Percentiles rank a stretch among this genome's conserved stretches.
Evolutionary conservation across 2,113 vertebrate species (phyloP).

Genomic region (Uria aalge): DNA sequence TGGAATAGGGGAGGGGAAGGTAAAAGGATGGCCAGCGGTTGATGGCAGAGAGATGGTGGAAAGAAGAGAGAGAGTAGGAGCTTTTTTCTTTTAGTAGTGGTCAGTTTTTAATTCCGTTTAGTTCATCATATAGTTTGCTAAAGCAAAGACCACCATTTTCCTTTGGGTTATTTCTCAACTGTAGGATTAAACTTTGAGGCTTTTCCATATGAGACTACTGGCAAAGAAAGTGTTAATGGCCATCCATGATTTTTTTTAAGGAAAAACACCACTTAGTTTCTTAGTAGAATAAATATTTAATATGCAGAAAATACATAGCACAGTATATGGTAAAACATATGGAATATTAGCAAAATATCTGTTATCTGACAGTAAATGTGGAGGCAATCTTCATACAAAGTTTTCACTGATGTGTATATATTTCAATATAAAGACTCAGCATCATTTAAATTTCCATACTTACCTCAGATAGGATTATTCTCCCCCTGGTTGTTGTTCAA

Average conservation of each 20-base stretch:
- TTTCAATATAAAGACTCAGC: background rate
- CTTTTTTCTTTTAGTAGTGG: background rate
- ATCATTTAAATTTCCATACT: background rate
- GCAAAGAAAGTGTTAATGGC: background rate
- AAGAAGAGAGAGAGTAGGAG: background rate
- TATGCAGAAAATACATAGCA: background rate
- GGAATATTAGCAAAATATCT: background rate
- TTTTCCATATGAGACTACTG: background rate
- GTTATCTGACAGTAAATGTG: background rate
- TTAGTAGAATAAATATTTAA: background rate
- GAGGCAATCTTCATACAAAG: background rate
- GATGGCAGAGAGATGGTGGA: background rate
- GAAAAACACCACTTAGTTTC: background rate
- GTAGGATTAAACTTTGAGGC: background rate
- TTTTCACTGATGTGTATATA: background rate
- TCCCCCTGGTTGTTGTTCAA: background rate
- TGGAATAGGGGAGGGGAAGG: background rate
- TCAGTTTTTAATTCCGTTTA: background rate
- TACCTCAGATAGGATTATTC: background rate
- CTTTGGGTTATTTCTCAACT: background rate
- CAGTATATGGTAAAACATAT: background rate
- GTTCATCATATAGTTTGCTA: background rate
- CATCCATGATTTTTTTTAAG: background rate
- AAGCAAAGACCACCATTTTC: background rate
- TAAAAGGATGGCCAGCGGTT: background rate